Percentiles rank a stretch among this genome's conserved stretches.
These are phyloP conservation scores for Lytechinus pictus DNA, from an alignment of 35 echinoderm and acorn worm species.

Conservation along the genomic window DNA sequence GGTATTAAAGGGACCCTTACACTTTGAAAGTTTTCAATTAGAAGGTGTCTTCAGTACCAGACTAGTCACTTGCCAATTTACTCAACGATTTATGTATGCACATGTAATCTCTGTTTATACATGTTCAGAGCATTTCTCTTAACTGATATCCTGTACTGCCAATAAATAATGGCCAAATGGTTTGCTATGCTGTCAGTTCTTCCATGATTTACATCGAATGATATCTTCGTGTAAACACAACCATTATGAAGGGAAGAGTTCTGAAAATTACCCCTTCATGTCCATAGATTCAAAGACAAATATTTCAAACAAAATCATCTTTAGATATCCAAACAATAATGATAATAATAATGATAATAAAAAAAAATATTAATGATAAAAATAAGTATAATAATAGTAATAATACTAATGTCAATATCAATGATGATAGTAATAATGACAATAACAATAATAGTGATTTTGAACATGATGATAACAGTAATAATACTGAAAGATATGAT, in stretches of 20 bases:
- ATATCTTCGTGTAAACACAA: neutral
- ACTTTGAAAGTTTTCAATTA: neutral
- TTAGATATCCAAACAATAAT: too few species aligned
- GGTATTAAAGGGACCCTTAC: neutral
- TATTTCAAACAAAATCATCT: neutral
- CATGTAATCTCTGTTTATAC: constrained; percentile 1
- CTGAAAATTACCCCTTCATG: neutral
- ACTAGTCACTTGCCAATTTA: constrained; percentile 19
- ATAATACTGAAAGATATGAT: too few species aligned
- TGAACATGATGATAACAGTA: too few species aligned
- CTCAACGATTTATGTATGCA: neutral
- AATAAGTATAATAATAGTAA: too few species aligned
- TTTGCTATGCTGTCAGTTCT: neutral
- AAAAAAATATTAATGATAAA: too few species aligned
- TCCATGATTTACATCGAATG: neutral
- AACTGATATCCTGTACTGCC: neutral
- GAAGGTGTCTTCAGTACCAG: neutral
- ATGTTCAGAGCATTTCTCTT: neutral
- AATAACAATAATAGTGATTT: too few species aligned
- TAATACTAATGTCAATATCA: too few species aligned
- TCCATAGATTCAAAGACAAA: neutral
- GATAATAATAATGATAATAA: too few species aligned
- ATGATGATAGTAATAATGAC: too few species aligned
- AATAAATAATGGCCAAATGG: neutral
- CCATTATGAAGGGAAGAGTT: neutral